Percentiles rank a stretch among this genome's conserved stretches.
Conservation (phyloP, 2,113 vertebrate genomes). For the Melanostigma gelatinosum region DNA sequence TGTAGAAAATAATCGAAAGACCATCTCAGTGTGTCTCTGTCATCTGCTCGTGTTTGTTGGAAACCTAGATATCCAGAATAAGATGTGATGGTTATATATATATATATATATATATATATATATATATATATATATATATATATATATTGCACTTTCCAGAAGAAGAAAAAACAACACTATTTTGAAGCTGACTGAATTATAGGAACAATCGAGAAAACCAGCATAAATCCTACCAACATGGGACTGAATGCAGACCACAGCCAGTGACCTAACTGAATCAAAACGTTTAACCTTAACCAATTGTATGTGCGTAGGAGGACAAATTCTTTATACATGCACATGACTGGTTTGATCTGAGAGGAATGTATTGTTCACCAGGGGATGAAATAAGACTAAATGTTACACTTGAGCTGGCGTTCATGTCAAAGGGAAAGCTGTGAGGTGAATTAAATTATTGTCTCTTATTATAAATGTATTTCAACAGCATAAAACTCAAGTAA, state of each 20-base stretch:
- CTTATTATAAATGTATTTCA: slow-evolving; percentile 59
- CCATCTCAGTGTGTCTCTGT: neutral
- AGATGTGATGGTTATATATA: neutral
- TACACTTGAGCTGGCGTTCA: neutral
- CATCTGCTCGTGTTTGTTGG: slow-evolving; percentile 33
- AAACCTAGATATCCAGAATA: neutral
- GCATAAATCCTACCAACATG: neutral
- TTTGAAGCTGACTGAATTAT: slow-evolving; percentile 7
- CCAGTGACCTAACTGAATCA: slow-evolving; percentile 9
- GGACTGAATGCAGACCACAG: neutral
- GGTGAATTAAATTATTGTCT: slow-evolving; percentile 47
- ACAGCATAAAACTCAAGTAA: slow-evolving; percentile 25
- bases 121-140: neutral
- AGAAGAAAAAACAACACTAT: neutral
- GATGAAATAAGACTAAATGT: slow-evolving; percentile 25
- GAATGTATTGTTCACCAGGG: neutral
- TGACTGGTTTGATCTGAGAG: slow-evolving; percentile 6
- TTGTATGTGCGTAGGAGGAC: neutral
- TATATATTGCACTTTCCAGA: neutral
- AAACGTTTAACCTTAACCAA: slow-evolving; percentile 4
- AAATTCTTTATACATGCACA: neutral
- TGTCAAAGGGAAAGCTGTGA: slow-evolving; percentile 25
- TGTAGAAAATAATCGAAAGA: neutral
- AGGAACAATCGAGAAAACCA: neutral
- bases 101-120: neutral